Evolutionary conservation across 2,888 invertebrate genomes (phyloP).

Genomic region (Polyommatus iphigenia): DNA sequence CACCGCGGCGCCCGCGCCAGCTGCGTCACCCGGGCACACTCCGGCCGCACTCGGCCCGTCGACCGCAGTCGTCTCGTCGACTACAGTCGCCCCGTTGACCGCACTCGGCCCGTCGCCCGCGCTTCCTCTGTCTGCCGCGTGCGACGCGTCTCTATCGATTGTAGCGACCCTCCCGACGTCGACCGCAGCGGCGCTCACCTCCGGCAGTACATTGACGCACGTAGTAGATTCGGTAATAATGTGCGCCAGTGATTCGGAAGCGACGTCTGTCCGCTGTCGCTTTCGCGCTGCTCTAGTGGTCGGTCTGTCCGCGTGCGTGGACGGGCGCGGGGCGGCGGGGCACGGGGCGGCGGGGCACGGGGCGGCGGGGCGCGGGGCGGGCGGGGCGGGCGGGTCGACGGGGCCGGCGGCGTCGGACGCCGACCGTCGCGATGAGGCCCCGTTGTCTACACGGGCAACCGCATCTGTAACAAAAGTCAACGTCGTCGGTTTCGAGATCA

Average conservation of each 20-base stretch:
- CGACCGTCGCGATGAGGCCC: background rate
- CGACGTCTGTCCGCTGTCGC: background rate
- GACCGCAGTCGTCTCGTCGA: too few relatives aligned
- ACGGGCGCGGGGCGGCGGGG: background rate
- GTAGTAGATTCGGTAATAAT: background rate
- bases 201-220: background rate
- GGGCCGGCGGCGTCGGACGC: background rate
- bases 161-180: background rate
- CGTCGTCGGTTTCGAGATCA: background rate
- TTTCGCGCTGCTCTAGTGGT: background rate
- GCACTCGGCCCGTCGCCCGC: background rate
- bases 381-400: background rate
- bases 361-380: background rate
- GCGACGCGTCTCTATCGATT: background rate
- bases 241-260: background rate
- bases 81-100: too few relatives aligned
- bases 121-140: background rate
- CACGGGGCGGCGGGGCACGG: too few relatives aligned
- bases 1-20: background rate
- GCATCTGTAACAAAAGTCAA: background rate
- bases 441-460: background rate
- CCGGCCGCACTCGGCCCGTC: background rate
- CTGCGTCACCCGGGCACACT: too few relatives aligned
- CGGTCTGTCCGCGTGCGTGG: background rate
- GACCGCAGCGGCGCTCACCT: background rate